These are phyloP conservation scores for Oreonectes daqikongensis DNA, from an alignment of 2,797 vertebrate genomes.

Conservation along the genomic window DNA sequence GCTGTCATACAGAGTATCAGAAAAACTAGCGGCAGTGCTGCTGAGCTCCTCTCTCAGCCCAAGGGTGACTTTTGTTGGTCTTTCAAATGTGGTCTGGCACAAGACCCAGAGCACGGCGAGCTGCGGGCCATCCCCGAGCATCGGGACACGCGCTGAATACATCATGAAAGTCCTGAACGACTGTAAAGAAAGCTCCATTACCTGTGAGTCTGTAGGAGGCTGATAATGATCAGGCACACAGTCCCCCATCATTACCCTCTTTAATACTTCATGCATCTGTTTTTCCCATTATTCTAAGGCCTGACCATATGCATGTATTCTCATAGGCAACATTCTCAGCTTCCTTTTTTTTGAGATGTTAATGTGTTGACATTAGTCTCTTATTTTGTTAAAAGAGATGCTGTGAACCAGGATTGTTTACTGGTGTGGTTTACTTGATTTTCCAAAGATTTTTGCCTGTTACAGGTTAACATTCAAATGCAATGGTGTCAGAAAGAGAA, in stretches of 20 bases:
- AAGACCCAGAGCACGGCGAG: not conserved
- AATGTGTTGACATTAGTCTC: not conserved
- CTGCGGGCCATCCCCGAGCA: not conserved
- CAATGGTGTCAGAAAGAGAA: not conserved
- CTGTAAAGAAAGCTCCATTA: constrained; percentile 15
- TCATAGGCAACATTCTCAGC: constrained; percentile 8
- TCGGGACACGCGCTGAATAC: constrained; percentile 19
- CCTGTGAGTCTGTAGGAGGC: constrained; percentile 13
- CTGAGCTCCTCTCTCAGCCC: constrained; percentile 13
- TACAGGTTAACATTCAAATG: not conserved
- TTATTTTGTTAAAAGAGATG: not conserved
- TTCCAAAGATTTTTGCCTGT: not conserved
- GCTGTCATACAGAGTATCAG: not conserved
- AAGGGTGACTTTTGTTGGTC: constrained; percentile 12
- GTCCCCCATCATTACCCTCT: constrained; percentile 35
- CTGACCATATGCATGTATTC: constrained; percentile 22
- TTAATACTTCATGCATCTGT: constrained; percentile 38
- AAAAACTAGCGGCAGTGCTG: not conserved
- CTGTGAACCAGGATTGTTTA: not conserved
- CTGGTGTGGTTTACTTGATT: not conserved
- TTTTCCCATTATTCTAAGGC: not conserved
- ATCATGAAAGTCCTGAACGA: constrained; percentile 37
- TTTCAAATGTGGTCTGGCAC: constrained; percentile 11
- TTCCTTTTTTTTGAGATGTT: not conserved
- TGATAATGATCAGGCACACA: constrained; percentile 33